Conservation (phyloP, 2,888 invertebrate species). For the Apotomis turbidana region DNA sequence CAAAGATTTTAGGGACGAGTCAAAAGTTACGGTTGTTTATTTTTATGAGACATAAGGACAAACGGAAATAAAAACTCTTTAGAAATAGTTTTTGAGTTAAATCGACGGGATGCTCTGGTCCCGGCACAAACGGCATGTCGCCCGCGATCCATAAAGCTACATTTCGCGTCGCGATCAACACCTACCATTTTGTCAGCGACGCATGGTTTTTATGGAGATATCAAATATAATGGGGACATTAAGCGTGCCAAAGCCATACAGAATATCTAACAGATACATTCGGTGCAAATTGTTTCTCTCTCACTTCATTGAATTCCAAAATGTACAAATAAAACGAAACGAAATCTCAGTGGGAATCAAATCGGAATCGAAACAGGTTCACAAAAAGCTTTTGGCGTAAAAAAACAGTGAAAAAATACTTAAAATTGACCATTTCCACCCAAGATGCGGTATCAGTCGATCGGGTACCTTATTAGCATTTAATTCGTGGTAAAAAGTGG, state of each 20-base stretch:
- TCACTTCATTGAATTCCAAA: slow-evolving; percentile 29
- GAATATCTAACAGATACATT: slow-evolving; percentile 38
- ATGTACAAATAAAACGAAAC: slow-evolving; percentile 24
- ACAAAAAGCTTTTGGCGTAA: slow-evolving; percentile 32
- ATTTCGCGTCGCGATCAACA: slow-evolving; percentile 54
- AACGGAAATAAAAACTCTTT: slow-evolving; percentile 58
- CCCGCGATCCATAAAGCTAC: slow-evolving; percentile 54
- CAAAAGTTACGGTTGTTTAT: slow-evolving; percentile 76
- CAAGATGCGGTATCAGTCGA: slow-evolving; percentile 64
- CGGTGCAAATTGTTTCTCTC: slow-evolving; percentile 27
- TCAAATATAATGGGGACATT: slow-evolving; percentile 56
- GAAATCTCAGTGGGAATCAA: slow-evolving; percentile 37
- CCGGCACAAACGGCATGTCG: slow-evolving; percentile 51
- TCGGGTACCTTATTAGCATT: slow-evolving; percentile 78
- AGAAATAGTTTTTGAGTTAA: slow-evolving; percentile 59
- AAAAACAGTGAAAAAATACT: slow-evolving; percentile 42
- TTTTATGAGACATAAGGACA: slow-evolving; percentile 59
- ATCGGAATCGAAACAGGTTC: slow-evolving; percentile 37
- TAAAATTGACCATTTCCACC: slow-evolving; percentile 55
- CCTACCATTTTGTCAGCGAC: slow-evolving; percentile 52
- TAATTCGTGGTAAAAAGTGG: slow-evolving; percentile 78
- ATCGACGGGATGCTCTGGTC: slow-evolving; percentile 59
- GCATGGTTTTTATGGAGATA: slow-evolving; percentile 46
- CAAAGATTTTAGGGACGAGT: slow-evolving; percentile 76
- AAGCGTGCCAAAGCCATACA: slow-evolving; percentile 49